Evolutionary conservation across 2,797 vertebrate genomes (phyloP).

Genomic region (Macroramphosus scolopax): DNA sequence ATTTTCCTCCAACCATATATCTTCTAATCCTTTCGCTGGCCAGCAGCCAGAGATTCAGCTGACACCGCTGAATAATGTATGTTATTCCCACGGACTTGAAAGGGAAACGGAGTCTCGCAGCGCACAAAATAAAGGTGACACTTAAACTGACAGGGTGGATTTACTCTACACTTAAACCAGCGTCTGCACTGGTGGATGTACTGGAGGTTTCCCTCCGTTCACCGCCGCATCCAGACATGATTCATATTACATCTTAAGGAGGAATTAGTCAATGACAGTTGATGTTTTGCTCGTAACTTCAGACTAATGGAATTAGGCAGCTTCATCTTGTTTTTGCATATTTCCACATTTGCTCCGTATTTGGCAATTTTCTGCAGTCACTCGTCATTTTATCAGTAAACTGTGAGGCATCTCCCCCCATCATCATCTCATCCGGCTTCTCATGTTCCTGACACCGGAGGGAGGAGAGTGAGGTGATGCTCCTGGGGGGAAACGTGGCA

Average conservation of each 20-base stretch:
- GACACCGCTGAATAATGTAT: slow-evolving; percentile 62
- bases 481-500: too few species aligned
- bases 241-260: too few species aligned
- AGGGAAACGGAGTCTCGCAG: slow-evolving; percentile 31
- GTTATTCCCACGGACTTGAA: slow-evolving; percentile 31
- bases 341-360: too few species aligned
- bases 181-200: slow-evolving; percentile 12
- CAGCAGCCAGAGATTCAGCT: slow-evolving; percentile 46
- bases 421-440: slow-evolving; percentile 29
- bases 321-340: slow-evolving; percentile 2
- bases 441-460: slow-evolving; percentile 40
- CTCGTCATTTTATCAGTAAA: slow-evolving; percentile 18
- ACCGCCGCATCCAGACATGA: too few species aligned
- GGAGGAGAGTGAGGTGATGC: too few species aligned
- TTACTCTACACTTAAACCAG: slow-evolving; percentile 30
- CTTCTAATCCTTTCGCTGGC: slow-evolving; percentile 57
- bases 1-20: slow-evolving; percentile 46
- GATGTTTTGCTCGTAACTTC: too few species aligned
- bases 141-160: slow-evolving; percentile 45
- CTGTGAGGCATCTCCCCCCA: slow-evolving; percentile 21
- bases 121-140: slow-evolving; percentile 57
- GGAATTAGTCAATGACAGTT: too few species aligned
- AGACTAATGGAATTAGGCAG: slow-evolving; percentile 3
- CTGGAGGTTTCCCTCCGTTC: too few species aligned
- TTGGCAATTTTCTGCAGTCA: slow-evolving; percentile 33